Conservation (phyloP, 1,140 invertebrate species). For the Metopolophium dirhodum region DNA sequence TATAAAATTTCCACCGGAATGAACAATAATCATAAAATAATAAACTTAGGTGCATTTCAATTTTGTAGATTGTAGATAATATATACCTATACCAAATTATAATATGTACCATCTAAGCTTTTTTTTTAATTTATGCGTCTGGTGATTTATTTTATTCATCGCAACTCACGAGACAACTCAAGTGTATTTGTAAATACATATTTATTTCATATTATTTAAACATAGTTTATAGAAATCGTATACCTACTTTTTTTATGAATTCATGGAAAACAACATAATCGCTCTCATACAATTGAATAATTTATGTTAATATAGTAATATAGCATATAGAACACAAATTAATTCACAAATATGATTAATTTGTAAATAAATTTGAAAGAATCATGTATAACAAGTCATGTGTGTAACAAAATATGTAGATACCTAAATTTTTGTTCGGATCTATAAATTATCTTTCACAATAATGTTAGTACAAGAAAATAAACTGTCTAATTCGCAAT, state of each 20-base stretch:
- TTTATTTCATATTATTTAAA: not conserved
- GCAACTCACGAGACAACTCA: not conserved
- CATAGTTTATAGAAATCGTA: not conserved
- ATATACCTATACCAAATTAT: not conserved
- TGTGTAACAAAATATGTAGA: not conserved
- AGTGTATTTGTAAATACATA: not conserved
- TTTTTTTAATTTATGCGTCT: not conserved
- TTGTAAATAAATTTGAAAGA: not conserved
- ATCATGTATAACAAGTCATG: not conserved
- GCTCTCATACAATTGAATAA: conserved; percentile 1
- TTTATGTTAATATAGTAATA: conserved; percentile 1
- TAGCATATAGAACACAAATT: not conserved
- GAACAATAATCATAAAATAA: conserved; percentile 6
- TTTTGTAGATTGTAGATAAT: not conserved
- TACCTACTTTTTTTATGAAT: not conserved
- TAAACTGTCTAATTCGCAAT: not conserved
- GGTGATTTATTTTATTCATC: not conserved
- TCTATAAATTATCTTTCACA: not conserved
- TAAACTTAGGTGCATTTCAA: not conserved
- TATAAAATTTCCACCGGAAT: not conserved
- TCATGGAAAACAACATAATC: not conserved
- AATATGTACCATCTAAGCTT: not conserved
- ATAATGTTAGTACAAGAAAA: not conserved
- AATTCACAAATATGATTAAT: conserved; percentile 7
- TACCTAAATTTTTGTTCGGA: not conserved